phyloP scores from a whole-genome alignment of 2,113 vertebrate species.

The Nettapus auritus region DNA sequence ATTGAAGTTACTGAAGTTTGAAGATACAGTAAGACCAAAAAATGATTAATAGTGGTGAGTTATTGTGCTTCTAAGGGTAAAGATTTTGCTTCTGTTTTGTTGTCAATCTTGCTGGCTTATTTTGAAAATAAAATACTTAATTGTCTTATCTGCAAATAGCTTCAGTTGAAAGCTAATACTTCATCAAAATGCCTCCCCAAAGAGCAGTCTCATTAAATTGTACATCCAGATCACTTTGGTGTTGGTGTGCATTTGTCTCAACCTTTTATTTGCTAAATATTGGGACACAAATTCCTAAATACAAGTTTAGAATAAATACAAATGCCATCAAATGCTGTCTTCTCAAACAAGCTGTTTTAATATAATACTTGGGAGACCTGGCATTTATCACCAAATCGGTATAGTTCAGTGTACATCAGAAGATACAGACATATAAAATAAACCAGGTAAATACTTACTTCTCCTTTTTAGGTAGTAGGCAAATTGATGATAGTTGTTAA shows the following conservation, averaged over 20 bases:
- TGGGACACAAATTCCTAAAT: neutral
- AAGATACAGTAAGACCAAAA: neutral
- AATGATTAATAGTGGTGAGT: neutral
- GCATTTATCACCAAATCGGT: neutral
- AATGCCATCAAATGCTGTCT: neutral
- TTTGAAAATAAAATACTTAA: neutral
- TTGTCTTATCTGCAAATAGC: slow-evolving; percentile 16
- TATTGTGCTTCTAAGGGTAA: slow-evolving; percentile 5
- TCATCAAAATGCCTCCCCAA: neutral
- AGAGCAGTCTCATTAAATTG: neutral
- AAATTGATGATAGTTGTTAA: neutral
- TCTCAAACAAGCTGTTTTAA: neutral
- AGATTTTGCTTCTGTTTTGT: slow-evolving; percentile 5
- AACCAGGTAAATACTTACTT: neutral
- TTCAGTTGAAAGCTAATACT: neutral
- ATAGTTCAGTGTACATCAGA: neutral
- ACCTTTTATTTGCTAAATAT: neutral
- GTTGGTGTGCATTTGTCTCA: neutral
- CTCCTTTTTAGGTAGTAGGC: neutral
- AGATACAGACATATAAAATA: neutral
- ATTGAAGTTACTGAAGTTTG: neutral
- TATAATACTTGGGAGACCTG: neutral
- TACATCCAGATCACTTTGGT: neutral
- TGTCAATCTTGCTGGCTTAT: neutral
- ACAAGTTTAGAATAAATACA: neutral